Conservation (phyloP, 2,888 invertebrate genomes). For the Stenotaenia linearis region DNA sequence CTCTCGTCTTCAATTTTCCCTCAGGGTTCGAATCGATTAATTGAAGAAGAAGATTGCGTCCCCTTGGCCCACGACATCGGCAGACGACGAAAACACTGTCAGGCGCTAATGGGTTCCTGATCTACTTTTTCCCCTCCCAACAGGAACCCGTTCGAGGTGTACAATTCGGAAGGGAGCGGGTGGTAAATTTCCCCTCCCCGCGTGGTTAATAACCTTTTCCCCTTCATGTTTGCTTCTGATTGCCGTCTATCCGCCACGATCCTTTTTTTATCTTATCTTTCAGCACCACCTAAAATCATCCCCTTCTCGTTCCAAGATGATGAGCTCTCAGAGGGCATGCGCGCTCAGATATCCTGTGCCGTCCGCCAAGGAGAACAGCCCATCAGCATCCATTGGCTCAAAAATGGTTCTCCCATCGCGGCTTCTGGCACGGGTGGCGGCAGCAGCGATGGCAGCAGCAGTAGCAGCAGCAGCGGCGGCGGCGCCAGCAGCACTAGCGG, state of each 20-base stretch:
- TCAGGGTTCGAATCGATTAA: neutral
- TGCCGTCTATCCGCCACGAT: neutral
- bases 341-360: slow-evolving; percentile 41
- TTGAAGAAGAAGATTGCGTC: neutral
- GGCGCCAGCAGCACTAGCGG: neutral
- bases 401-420: slow-evolving; percentile 43
- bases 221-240: neutral
- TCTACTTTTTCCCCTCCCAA: neutral
- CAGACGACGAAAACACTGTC: neutral
- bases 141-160: neutral
- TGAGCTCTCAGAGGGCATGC: slow-evolving; percentile 43
- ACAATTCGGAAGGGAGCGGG: neutral
- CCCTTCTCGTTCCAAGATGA: slow-evolving; percentile 33
- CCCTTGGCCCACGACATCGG: neutral
- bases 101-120: neutral
- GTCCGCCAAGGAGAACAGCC: slow-evolving; percentile 43
- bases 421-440: neutral
- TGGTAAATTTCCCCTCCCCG: neutral
- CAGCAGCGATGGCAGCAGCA: slow-evolving; percentile 1
- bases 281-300: slow-evolving; percentile 32
- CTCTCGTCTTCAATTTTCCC: neutral
- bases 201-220: neutral
- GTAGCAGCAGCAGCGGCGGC: slow-evolving; percentile 26
- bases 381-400: slow-evolving; percentile 45
- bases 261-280: slow-evolving; percentile 30